Conservation (phyloP, 1,140 invertebrate genomes). For the Tigriopus japonicus region DNA sequence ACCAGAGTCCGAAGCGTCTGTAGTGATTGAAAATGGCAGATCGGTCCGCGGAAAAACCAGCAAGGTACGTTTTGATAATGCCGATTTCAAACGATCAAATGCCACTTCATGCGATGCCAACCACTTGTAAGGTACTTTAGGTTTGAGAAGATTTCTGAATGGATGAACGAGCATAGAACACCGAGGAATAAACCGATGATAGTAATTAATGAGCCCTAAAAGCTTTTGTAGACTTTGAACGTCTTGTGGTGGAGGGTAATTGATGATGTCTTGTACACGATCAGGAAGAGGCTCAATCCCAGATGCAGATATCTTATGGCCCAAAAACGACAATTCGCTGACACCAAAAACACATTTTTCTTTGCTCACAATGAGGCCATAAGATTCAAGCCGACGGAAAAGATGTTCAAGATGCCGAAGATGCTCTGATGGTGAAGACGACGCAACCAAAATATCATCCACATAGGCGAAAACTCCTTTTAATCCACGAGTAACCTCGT, state of each 20-base stretch:
- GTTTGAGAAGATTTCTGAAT: slow-evolving; percentile 4
- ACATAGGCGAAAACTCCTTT: slow-evolving; percentile 23
- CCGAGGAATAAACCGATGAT: slow-evolving; percentile 23
- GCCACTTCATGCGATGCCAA: no score
- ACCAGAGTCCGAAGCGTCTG: no score
- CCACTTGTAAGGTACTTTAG: no score
- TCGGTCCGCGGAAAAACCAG: no score
- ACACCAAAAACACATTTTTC: no score
- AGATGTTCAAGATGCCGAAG: slow-evolving; percentile 17
- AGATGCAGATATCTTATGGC: slow-evolving; percentile 21
- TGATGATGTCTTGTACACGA: slow-evolving; percentile 24
- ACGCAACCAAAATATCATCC: slow-evolving; percentile 33
- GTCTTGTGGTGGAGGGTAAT: slow-evolving; percentile 22
- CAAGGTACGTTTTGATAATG: no score
- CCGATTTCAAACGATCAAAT: no score
- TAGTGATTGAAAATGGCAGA: no score
- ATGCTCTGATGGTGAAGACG: slow-evolving; percentile 19
- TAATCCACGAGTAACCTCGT: slow-evolving; percentile 22
- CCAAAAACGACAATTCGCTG: slow-evolving; percentile 19
- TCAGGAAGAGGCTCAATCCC: slow-evolving; percentile 21
- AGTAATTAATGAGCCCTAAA: slow-evolving; percentile 26
- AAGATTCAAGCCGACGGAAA: slow-evolving; percentile 20
- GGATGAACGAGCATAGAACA: slow-evolving; percentile 17
- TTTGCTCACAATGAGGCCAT: no score
- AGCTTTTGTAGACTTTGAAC: slow-evolving; percentile 22